Conservation (phyloP, 2,113 vertebrate genomes). For the Sardina pilchardus region DNA sequence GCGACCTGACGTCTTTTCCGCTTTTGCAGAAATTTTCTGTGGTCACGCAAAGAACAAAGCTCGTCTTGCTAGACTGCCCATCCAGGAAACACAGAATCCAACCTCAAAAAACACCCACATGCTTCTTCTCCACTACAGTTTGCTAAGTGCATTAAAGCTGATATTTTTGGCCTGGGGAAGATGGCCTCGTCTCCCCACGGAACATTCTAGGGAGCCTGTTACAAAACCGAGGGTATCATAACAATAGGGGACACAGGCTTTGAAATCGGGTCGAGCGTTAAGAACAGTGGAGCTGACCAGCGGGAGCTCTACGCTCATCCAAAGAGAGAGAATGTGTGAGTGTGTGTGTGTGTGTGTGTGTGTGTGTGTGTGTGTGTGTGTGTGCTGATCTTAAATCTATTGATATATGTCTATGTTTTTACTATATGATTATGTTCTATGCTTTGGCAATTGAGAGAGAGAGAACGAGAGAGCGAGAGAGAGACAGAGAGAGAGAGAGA, state of each 20-base stretch:
- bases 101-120: background rate
- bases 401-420: no score
- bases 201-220: background rate
- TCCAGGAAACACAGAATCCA: background rate
- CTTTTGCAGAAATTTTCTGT: background rate
- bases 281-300: background rate
- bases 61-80: background rate
- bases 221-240: slow-evolving; percentile 2
- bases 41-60: slow-evolving; percentile 1
- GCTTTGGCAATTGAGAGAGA: background rate
- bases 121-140: background rate
- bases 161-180: slow-evolving; percentile 6
- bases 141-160: slow-evolving; percentile 15
- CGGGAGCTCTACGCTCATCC: background rate
- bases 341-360: no score
- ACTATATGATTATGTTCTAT: no score
- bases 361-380: no score
- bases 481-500: background rate
- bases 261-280: slow-evolving; percentile 1
- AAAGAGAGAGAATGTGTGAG: background rate
- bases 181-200: background rate
- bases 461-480: background rate
- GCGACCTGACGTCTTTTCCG: background rate
- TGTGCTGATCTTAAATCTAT: no score
- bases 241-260: background rate